Conservation (phyloP, 2,113 vertebrate species). For the Periophthalmodon schlosseri region DNA sequence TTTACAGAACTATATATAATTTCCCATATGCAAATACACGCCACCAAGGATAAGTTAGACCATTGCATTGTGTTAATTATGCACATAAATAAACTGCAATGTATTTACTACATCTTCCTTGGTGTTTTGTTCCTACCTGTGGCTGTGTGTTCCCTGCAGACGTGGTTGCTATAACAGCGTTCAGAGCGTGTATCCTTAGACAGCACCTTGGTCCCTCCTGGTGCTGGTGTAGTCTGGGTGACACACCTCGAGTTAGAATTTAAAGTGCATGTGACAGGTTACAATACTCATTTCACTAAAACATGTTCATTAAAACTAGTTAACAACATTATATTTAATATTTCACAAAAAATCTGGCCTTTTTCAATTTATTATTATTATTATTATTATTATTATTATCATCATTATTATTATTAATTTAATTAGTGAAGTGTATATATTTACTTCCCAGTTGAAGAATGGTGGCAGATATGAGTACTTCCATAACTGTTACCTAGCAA, state of each 20-base stretch:
- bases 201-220: constrained; percentile 13
- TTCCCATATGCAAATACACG: not conserved
- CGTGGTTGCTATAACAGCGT: constrained; percentile 30
- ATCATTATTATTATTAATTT: no score
- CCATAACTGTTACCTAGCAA: no score
- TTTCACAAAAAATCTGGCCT: no score
- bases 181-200: constrained; percentile 1
- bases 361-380: no score
- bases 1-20: not conserved
- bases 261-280: not conserved
- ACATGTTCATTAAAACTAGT: no score
- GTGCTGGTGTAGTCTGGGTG: constrained; percentile 32
- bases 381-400: no score
- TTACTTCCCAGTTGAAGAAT: no score
- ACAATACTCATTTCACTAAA: no score
- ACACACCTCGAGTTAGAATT: constrained; percentile 4
- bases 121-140: constrained; percentile 1
- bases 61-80: not conserved
- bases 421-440: no score
- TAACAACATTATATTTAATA: no score
- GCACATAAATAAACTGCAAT: not conserved
- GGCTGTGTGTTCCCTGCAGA: constrained; percentile 16
- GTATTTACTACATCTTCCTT: not conserved
- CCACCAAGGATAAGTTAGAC: not conserved
- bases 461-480: no score